phyloP scores from a whole-genome alignment of 2,797 vertebrate species.

The Phaenicophaeus curvirostris region DNA sequence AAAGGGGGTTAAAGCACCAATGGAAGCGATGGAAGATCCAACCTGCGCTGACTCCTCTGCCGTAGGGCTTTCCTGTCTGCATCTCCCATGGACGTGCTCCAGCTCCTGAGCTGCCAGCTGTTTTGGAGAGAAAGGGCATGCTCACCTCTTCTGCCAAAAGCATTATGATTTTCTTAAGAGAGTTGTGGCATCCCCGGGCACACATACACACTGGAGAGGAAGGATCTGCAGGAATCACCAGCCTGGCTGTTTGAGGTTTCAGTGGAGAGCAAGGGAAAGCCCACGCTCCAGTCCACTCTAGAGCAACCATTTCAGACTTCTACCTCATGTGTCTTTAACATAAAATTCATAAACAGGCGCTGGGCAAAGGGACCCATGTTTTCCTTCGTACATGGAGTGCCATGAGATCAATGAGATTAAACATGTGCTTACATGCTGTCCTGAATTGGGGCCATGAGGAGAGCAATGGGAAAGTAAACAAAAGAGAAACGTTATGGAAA shows the following conservation, averaged over 20 bases:
- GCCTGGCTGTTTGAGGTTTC: background rate
- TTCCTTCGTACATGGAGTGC: background rate
- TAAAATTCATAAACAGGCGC: background rate
- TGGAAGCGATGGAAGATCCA: background rate
- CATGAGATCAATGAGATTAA: conserved; percentile 59
- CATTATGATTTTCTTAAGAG: background rate
- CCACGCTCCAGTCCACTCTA: background rate
- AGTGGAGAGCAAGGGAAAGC: background rate
- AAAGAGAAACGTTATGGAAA: conserved; percentile 57
- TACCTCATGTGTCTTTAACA: background rate
- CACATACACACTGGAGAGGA: background rate
- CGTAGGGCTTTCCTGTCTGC: background rate
- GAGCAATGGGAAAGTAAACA: conserved; percentile 59
- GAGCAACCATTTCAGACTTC: background rate
- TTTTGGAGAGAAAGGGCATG: background rate
- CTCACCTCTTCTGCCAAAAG: conserved; percentile 24
- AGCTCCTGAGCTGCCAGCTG: background rate
- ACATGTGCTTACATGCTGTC: conserved; percentile 51
- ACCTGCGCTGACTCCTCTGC: background rate
- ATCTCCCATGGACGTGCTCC: background rate
- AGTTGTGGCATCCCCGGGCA: background rate
- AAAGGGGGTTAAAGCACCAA: background rate
- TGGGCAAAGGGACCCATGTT: background rate
- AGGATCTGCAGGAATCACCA: background rate
- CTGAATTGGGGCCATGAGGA: conserved; percentile 56